Conservation (phyloP, 2,797 vertebrate species). For the Chlorospingus semifuscus region DNA sequence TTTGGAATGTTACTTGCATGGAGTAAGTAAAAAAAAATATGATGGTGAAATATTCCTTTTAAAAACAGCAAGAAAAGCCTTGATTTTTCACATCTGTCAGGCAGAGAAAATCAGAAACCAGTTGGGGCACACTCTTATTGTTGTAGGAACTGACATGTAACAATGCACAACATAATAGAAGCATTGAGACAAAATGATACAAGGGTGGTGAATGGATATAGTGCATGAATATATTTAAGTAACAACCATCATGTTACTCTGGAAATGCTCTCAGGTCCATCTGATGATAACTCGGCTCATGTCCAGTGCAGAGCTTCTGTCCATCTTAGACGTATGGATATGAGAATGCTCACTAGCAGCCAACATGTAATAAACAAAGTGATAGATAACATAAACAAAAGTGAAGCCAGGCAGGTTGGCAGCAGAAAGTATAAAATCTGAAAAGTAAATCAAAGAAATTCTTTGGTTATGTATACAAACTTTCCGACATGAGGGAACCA, state of each 20-base stretch:
- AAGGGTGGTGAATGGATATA: background rate
- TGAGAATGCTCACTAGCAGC: background rate
- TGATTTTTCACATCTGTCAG: background rate
- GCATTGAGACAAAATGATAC: background rate
- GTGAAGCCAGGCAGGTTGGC: conserved; percentile 3
- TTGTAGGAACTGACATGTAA: background rate
- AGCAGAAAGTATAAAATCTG: background rate
- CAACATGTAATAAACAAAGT: background rate
- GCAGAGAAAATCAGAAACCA: background rate
- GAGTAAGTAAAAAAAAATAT: background rate
- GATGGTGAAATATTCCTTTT: background rate
- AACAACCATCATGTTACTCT: background rate
- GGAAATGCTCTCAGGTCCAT: background rate
- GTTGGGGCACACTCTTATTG: background rate
- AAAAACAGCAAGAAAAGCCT: background rate
- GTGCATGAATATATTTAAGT: background rate
- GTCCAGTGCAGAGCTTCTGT: background rate
- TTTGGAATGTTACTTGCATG: background rate
- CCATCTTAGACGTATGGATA: fast-evolving
- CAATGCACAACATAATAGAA: background rate
- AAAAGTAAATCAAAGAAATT: background rate
- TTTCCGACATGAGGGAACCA: background rate
- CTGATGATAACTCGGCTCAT: background rate
- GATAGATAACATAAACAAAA: background rate
- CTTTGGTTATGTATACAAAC: background rate